A percentile compares a stretch with the other conserved stretches of the same genome.
Evolutionary conservation across 1,140 invertebrate genomes (phyloP).

Genomic region (Camponotus floridanus): DNA sequence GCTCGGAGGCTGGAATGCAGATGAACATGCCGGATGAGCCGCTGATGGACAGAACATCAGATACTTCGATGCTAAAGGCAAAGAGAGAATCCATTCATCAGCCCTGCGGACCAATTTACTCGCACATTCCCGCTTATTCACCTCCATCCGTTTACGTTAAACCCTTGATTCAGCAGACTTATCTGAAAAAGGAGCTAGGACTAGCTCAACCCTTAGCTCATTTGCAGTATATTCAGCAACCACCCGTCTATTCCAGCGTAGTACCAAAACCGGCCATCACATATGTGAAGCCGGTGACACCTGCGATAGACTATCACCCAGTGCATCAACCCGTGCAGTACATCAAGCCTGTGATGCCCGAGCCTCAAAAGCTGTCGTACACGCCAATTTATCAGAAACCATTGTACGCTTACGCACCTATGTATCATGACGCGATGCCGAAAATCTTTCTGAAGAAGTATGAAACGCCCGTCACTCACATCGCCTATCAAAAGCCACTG

Average conservation of each 20-base stretch:
- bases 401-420: constrained; percentile 66
- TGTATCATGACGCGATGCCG: constrained; percentile 62
- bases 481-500: constrained; percentile 68
- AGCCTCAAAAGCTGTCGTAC: constrained; percentile 75
- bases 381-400: constrained; percentile 74
- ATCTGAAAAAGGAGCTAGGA: constrained; percentile 69
- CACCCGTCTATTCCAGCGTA: constrained; percentile 58
- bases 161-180: constrained; percentile 65
- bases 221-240: constrained; percentile 68
- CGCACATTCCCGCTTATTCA: constrained; percentile 68
- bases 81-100: constrained; percentile 77
- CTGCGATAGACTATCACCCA: constrained; percentile 61
- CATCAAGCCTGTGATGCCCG: constrained; percentile 40
- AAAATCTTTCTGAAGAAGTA: constrained; percentile 65
- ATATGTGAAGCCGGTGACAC: constrained; percentile 70
- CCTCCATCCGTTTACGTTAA: constrained; percentile 67
- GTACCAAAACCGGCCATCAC: constrained; percentile 69
- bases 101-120: constrained; percentile 79
- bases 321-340: constrained; percentile 34
- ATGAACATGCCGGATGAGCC: constrained; percentile 63
- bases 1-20: constrained; percentile 73
- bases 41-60: constrained; percentile 64
- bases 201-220: constrained; percentile 45
- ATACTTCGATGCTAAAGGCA: constrained; percentile 70
- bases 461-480: constrained; percentile 35